A percentile compares a stretch with the other conserved stretches of the same genome.
phyloP scores from a whole-genome alignment of 2,888 invertebrate genomes.

The Coleophora deauratella region DNA sequence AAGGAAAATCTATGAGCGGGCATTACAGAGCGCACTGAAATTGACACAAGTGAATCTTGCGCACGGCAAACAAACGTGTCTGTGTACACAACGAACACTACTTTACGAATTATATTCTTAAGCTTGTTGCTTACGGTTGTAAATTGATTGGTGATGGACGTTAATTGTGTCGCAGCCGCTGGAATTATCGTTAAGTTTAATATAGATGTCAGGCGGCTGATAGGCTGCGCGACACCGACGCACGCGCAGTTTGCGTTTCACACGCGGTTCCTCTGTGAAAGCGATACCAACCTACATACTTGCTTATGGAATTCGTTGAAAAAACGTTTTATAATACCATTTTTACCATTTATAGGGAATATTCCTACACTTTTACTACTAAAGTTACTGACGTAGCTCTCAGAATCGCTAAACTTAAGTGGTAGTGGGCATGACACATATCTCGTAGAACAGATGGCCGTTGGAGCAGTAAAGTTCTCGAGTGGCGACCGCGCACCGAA shows the following conservation, averaged over 20 bases:
- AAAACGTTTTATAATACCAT: too few relatives aligned
- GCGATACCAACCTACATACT: slow-evolving; percentile 35
- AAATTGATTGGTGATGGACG: slow-evolving; percentile 24
- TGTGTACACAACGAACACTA: slow-evolving; percentile 17
- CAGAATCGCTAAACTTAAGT: too few relatives aligned
- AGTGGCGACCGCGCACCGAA: too few relatives aligned
- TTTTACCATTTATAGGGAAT: too few relatives aligned
- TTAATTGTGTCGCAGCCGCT: slow-evolving; percentile 6
- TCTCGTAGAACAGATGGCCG: too few relatives aligned
- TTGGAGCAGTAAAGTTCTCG: too few relatives aligned
- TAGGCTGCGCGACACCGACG: too few relatives aligned
- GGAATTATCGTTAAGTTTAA: slow-evolving; percentile 23
- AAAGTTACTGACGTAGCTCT: too few relatives aligned
- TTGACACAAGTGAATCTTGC: slow-evolving; percentile 61
- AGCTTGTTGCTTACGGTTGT: slow-evolving; percentile 22
- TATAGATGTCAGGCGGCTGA: slow-evolving; percentile 47
- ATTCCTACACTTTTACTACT: too few relatives aligned
- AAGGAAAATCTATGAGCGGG: slow-evolving; percentile 12
- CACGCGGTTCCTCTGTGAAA: slow-evolving; percentile 31
- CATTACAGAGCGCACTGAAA: slow-evolving; percentile 20
- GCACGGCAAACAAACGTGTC: slow-evolving; percentile 28
- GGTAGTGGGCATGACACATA: too few relatives aligned
- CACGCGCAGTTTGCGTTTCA: slow-evolving; percentile 54
- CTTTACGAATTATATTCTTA: slow-evolving; percentile 25
- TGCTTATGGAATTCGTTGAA: slow-evolving; percentile 5